Conservation (phyloP, 1,140 invertebrate species). For the Thereuonema tuberculata region DNA sequence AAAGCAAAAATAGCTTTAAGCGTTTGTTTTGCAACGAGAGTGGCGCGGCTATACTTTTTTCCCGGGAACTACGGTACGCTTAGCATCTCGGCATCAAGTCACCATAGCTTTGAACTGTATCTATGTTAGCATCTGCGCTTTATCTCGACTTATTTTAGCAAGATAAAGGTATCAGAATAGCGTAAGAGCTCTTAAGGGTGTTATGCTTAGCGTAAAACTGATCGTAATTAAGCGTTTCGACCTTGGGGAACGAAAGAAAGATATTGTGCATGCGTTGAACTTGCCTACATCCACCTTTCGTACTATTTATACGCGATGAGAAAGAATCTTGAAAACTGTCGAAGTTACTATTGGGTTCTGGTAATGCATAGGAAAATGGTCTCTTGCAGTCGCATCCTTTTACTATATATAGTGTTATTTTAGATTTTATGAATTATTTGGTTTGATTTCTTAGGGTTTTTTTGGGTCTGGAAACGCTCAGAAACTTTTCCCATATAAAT, state of each 20-base stretch:
- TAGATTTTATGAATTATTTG: not conserved
- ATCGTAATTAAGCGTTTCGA: not conserved
- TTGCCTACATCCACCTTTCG: not conserved
- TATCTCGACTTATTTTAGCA: no score
- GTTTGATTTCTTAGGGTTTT: not conserved
- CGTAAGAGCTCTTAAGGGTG: not conserved
- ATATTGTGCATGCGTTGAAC: not conserved
- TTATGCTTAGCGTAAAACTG: not conserved
- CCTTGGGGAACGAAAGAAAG: not conserved
- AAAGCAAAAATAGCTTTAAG: not conserved
- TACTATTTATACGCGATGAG: no score
- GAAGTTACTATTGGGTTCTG: no score
- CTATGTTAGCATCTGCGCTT: not conserved
- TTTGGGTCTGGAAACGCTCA: not conserved
- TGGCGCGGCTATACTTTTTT: not conserved
- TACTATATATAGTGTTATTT: not conserved
- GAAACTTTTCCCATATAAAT: not conserved
- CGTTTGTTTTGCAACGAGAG: not conserved
- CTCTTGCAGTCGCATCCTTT: no score
- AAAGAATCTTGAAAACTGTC: no score
- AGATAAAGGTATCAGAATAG: no score
- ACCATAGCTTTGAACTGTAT: not conserved
- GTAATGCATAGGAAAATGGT: no score
- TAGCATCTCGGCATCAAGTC: not conserved
- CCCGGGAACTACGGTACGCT: not conserved